These are phyloP conservation scores for Gallinago solitaria DNA, from an alignment of 2,797 vertebrate genomes.

Conservation along the genomic window DNA sequence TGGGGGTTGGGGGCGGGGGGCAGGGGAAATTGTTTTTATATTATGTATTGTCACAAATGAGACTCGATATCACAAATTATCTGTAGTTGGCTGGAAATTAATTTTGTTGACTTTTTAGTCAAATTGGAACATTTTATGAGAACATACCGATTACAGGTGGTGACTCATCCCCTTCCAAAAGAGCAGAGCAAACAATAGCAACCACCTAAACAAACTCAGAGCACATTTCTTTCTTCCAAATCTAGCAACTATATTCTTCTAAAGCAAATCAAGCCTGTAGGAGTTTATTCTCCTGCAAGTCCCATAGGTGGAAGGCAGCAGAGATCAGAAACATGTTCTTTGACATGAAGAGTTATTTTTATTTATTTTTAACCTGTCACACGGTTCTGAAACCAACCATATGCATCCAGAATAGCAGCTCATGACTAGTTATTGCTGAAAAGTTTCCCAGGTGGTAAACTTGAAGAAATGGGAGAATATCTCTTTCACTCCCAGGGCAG, in stretches of 20 bases:
- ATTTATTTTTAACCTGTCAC: constrained; percentile 19
- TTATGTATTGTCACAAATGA: background rate
- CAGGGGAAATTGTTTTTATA: background rate
- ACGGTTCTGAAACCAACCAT: background rate
- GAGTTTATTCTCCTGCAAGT: background rate
- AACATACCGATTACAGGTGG: background rate
- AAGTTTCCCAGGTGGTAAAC: background rate
- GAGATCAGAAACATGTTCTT: background rate
- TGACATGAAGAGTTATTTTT: background rate
- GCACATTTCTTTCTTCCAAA: background rate
- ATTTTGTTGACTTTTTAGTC: background rate
- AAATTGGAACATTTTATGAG: background rate
- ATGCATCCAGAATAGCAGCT: background rate
- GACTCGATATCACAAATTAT: background rate
- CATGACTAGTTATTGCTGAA: background rate
- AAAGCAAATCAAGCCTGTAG: background rate
- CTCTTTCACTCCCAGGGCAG: background rate
- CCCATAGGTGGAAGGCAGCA: background rate
- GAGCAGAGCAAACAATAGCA: constrained; percentile 37
- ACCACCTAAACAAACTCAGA: background rate
- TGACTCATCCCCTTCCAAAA: constrained; percentile 39
- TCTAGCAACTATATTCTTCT: background rate
- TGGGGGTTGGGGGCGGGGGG: too few relatives aligned
- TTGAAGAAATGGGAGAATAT: background rate
- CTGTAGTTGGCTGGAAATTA: background rate